A percentile compares a stretch with the other conserved stretches of the same genome.
phyloP scores from a whole-genome alignment of 2,113 vertebrate species.

The Forbesichthys agassizii region DNA sequence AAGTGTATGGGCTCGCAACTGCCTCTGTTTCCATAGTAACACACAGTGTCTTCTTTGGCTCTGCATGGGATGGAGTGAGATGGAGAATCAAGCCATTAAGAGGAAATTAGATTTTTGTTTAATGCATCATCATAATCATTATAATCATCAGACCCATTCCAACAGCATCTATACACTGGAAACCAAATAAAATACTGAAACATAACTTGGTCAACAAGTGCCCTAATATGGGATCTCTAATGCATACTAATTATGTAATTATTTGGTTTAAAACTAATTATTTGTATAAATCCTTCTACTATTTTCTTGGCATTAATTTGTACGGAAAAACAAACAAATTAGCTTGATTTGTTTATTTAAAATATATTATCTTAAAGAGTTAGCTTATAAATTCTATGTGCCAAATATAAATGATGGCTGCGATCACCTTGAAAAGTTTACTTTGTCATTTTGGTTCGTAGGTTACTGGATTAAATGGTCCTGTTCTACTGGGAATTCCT shows the following conservation, averaged over 20 bases:
- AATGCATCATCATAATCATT: constrained; percentile 22
- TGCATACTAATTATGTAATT: constrained; percentile 11
- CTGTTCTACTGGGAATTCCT: constrained; percentile 37
- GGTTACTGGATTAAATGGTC: constrained; percentile 34
- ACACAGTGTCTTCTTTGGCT: constrained; percentile 87
- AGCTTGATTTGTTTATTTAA: too few species aligned
- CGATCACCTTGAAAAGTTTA: constrained; percentile 31
- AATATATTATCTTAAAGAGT: background rate
- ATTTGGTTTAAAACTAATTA: constrained; percentile 17
- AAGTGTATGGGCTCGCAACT: constrained; percentile 83
- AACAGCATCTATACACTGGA: constrained; percentile 5
- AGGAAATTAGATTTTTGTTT: constrained; percentile 27
- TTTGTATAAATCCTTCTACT: background rate
- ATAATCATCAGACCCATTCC: constrained; percentile 29
- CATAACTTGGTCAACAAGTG: constrained; percentile 6
- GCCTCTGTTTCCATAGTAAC: constrained; percentile 98
- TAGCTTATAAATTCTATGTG: constrained; percentile 10
- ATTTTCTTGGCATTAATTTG: background rate
- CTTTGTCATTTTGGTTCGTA: constrained; percentile 15
- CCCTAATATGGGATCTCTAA: constrained; percentile 2
- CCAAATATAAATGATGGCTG: constrained; percentile 23
- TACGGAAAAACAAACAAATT: too few species aligned
- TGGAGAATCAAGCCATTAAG: constrained; percentile 46
- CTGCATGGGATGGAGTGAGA: constrained; percentile 76
- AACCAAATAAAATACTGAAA: constrained; percentile 13